Conservation (phyloP, 2,888 invertebrate species). For the Cosmia trapezina region DNA sequence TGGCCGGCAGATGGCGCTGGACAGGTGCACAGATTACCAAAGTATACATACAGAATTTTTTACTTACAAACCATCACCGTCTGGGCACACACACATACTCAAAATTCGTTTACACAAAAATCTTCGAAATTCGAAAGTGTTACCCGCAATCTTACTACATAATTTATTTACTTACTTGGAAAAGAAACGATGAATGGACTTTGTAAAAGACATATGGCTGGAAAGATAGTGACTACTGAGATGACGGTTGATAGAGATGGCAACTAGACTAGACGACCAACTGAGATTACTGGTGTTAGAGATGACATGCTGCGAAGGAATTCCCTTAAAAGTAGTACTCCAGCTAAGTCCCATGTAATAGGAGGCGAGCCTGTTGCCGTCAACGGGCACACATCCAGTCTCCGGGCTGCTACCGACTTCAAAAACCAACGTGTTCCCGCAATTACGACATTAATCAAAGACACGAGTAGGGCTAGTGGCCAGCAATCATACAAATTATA, state of each 20-base stretch:
- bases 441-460: too few species aligned
- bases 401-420: too few species aligned
- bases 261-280: background rate
- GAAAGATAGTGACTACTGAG: too few species aligned
- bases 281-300: background rate
- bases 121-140: background rate
- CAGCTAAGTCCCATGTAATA: background rate
- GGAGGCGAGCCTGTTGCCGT: background rate
- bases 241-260: background rate
- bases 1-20: slow-evolving; percentile 63
- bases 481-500: too few species aligned
- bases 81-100: slow-evolving; percentile 8
- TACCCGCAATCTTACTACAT: too few species aligned
- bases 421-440: too few species aligned
- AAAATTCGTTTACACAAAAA: background rate
- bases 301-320: background rate
- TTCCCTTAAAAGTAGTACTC: background rate
- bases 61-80: background rate
- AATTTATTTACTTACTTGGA: too few species aligned
- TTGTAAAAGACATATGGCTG: background rate
- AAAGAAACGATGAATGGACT: background rate
- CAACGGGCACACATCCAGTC: background rate
- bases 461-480: too few species aligned
- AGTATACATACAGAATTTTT: background rate
- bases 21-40: slow-evolving; percentile 57